These are phyloP conservation scores for Enteromius fasciolatus DNA, from an alignment of 2,797 vertebrate genomes.

Conservation along the genomic window DNA sequence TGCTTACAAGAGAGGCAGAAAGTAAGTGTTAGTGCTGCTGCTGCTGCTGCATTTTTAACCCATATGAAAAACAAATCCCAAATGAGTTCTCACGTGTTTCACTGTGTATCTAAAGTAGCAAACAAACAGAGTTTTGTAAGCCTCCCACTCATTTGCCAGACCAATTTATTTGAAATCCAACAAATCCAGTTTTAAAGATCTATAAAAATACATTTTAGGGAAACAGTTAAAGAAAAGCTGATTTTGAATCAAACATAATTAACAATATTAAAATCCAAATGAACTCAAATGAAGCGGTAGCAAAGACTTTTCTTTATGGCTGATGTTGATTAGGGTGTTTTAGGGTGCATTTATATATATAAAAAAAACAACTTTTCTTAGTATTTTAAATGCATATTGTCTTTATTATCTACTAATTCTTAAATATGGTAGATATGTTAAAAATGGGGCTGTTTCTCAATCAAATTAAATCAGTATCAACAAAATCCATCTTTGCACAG, in stretches of 20 bases:
- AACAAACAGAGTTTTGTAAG: background rate
- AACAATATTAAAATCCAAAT: too few relatives aligned
- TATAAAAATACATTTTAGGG: too few relatives aligned
- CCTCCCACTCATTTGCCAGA: background rate
- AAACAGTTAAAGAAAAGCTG: too few relatives aligned
- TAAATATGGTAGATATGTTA: background rate
- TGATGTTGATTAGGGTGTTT: too few relatives aligned
- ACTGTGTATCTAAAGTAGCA: background rate
- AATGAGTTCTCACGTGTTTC: background rate
- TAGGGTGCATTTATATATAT: too few relatives aligned
- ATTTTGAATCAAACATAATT: too few relatives aligned
- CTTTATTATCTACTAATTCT: background rate
- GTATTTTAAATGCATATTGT: background rate
- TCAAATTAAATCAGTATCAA: too few relatives aligned
- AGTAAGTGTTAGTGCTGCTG: background rate
- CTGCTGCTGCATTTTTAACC: background rate
- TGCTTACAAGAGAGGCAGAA: constrained; percentile 80
- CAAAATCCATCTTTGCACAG: background rate
- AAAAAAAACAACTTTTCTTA: too few relatives aligned
- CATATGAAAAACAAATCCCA: too few relatives aligned
- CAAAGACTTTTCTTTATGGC: too few relatives aligned
- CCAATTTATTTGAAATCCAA: background rate
- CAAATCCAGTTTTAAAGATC: too few relatives aligned
- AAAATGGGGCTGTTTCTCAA: background rate
- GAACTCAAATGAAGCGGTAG: too few relatives aligned